phyloP scores from a whole-genome alignment of 2,888 invertebrate species.

The Nyleta sp. region DNA sequence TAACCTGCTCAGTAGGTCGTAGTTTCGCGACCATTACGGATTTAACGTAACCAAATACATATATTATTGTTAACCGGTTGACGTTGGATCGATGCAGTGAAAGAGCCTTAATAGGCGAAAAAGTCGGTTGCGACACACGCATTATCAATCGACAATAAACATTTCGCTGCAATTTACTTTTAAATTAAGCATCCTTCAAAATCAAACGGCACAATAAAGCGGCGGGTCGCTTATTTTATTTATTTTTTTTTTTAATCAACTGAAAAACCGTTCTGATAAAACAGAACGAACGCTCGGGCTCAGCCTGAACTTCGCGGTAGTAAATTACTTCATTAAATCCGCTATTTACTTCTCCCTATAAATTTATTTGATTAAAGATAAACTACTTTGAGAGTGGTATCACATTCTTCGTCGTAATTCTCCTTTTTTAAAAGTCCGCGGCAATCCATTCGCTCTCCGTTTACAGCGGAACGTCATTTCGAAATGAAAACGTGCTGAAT shows the following conservation, averaged over 20 bases:
- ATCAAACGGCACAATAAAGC: slow-evolving; percentile 7
- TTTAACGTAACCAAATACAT: slow-evolving; percentile 45
- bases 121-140: no score
- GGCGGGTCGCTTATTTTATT: background rate
- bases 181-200: slow-evolving; percentile 41
- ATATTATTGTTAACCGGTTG: slow-evolving; percentile 59
- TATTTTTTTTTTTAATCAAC: slow-evolving; percentile 15
- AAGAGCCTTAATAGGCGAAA: no score
- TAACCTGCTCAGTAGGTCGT: slow-evolving; percentile 40
- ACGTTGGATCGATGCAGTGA: no score
- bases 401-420: slow-evolving; percentile 55
- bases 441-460: slow-evolving; percentile 49
- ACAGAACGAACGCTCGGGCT: background rate
- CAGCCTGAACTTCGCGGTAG: slow-evolving; percentile 38
- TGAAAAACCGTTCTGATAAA: slow-evolving; percentile 25
- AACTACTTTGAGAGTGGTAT: slow-evolving; percentile 53
- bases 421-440: slow-evolving; percentile 41
- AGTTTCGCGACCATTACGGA: slow-evolving; percentile 39
- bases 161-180: slow-evolving; percentile 41
- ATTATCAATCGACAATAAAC: slow-evolving; percentile 46
- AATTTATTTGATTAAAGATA: slow-evolving; percentile 64
- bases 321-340: slow-evolving; percentile 61
- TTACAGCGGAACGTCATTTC: slow-evolving; percentile 51
- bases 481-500: slow-evolving; percentile 51
- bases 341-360: slow-evolving; percentile 55